These are phyloP conservation scores for Perithous albicinctus DNA, from an alignment of 2,888 invertebrate genomes.

Conservation along the genomic window DNA sequence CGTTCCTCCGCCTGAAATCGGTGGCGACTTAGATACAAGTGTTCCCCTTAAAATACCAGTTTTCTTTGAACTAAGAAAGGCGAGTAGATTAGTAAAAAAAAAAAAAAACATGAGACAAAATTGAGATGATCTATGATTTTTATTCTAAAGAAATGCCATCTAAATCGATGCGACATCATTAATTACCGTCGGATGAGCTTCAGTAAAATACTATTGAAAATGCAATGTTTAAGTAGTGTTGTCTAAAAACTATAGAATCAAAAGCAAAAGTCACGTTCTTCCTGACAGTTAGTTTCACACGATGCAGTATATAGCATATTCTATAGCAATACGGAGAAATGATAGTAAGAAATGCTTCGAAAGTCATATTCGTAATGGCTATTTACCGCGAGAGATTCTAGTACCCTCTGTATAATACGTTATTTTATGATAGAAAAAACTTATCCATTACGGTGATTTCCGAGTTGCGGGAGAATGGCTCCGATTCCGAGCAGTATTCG, in stretches of 20 bases:
- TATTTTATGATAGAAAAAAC: slow-evolving; percentile 44
- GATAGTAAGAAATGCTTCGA: neutral
- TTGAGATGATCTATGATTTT: neutral
- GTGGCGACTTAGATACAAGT: no score
- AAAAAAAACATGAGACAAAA: neutral
- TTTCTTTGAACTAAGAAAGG: no score
- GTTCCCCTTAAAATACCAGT: no score
- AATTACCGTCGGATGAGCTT: no score
- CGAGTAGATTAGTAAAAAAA: neutral
- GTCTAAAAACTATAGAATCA: no score
- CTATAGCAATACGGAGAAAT: neutral
- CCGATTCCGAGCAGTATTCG: slow-evolving; percentile 18
- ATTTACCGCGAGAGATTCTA: neutral
- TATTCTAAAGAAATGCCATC: neutral
- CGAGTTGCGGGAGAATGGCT: slow-evolving; percentile 41
- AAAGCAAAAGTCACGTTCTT: neutral
- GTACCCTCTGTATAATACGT: neutral
- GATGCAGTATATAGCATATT: no score
- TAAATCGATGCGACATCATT: neutral
- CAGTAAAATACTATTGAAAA: neutral
- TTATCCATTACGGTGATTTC: slow-evolving; percentile 67
- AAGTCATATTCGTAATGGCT: slow-evolving; percentile 1
- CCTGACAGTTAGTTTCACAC: neutral
- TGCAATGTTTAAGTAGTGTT: no score
- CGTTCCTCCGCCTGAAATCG: no score